Percentiles rank a stretch among this genome's conserved stretches.
Conservation (phyloP, 2,113 vertebrate species). For the Bujurquina vittata region DNA sequence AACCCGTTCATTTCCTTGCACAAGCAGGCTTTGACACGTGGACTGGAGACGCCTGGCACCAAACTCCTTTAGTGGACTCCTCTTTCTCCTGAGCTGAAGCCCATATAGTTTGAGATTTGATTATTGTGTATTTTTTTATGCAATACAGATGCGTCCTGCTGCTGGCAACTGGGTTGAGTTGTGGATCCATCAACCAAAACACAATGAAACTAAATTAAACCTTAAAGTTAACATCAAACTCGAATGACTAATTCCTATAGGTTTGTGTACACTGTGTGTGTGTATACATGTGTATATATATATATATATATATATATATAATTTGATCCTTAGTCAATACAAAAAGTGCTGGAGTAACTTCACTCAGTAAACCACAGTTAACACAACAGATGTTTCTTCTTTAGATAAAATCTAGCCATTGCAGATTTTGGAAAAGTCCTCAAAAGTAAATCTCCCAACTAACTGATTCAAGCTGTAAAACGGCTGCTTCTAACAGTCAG, state of each 20-base stretch:
- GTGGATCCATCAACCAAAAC: not conserved
- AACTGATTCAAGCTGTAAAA: not conserved
- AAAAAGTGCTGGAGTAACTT: not conserved
- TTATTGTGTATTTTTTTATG: fast-evolving
- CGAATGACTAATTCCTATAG: not conserved
- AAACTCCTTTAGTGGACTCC: not conserved
- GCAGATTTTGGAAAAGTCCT: not conserved
- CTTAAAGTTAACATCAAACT: not conserved
- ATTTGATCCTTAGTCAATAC: not conserved
- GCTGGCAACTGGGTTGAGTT: too few relatives aligned
- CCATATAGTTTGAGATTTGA: not conserved
- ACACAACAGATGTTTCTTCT: not conserved
- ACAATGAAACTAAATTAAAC: not conserved
- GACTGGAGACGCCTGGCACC: not conserved
- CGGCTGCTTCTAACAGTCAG: not conserved
- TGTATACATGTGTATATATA: too few relatives aligned
- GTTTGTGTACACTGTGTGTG: not conserved
- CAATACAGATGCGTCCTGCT: not conserved
- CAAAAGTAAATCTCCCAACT: not conserved
- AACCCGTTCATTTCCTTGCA: not conserved
- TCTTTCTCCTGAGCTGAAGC: not conserved
- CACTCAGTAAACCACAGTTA: not conserved
- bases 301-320: not conserved
- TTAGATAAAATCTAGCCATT: not conserved
- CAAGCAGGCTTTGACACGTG: not conserved